Evolutionary conservation across 1,140 invertebrate genomes (phyloP).

Genomic region (Bombus haemorrhoidalis): DNA sequence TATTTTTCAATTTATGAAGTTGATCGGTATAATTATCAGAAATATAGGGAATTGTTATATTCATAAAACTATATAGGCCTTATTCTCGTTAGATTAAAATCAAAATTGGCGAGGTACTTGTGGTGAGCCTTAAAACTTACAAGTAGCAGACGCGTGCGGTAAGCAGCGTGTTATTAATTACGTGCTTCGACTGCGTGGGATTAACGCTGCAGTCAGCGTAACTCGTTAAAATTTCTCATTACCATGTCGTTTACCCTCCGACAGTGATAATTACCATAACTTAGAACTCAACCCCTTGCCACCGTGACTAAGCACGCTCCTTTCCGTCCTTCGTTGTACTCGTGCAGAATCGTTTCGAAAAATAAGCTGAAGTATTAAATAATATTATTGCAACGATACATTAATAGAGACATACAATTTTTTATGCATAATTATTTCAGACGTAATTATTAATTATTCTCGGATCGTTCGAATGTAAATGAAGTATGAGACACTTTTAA

Average conservation of each 20-base stretch:
- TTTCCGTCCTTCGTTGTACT: background rate
- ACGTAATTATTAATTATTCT: no score
- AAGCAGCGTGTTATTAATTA: slow-evolving; percentile 39
- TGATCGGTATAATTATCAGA: background rate
- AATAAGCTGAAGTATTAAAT: background rate
- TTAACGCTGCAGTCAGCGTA: slow-evolving; percentile 29
- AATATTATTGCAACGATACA: background rate
- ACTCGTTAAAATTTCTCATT: slow-evolving; percentile 60
- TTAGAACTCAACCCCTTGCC: slow-evolving; percentile 22
- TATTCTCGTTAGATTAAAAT: background rate
- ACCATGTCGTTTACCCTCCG: slow-evolving; percentile 37
- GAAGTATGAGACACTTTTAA: background rate
- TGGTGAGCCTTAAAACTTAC: background rate
- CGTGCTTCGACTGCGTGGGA: slow-evolving; percentile 27
- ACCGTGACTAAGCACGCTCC: background rate
- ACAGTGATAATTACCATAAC: slow-evolving; percentile 40
- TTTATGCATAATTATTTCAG: no score
- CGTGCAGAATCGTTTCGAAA: background rate
- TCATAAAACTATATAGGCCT: background rate
- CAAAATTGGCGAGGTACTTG: background rate
- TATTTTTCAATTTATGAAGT: background rate
- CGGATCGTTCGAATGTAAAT: background rate
- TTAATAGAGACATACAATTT: no score
- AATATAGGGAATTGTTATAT: background rate
- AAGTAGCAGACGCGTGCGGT: slow-evolving; percentile 11